These are phyloP conservation scores for Trachelus iudaicus DNA, from an alignment of 2,888 invertebrate genomes.

Conservation along the genomic window DNA sequence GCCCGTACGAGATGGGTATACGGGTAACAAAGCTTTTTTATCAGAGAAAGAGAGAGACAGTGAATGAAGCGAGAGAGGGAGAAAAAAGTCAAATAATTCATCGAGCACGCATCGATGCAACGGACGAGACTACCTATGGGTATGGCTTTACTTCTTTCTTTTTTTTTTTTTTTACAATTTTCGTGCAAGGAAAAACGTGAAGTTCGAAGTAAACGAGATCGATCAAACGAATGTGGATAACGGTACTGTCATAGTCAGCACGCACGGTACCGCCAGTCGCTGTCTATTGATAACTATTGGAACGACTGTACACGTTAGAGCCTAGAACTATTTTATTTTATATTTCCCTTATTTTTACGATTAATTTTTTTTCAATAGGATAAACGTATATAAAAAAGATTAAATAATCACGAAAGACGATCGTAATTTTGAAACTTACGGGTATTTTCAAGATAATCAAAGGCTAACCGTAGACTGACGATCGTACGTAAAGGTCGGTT, in stretches of 20 bases:
- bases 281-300: background rate
- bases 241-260: conserved; percentile 14
- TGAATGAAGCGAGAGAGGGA: background rate
- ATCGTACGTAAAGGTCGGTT: background rate
- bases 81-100: background rate
- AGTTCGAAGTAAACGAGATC: conserved; percentile 24
- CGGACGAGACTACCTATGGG: background rate
- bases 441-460: background rate
- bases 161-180: background rate
- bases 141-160: background rate
- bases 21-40: background rate
- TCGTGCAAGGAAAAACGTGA: conserved; percentile 8
- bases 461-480: background rate
- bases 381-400: background rate
- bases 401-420: background rate
- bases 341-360: background rate
- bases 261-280: conserved; percentile 38
- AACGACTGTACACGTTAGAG: background rate
- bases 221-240: conserved; percentile 40
- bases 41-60: background rate
- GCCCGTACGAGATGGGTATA: background rate
- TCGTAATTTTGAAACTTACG: background rate
- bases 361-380: background rate
- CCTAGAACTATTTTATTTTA: background rate
- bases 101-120: background rate